Evolutionary conservation across 1,140 invertebrate species (phyloP), one percentile per base, ranked within the genome.

Genomic region (Thereuonema tuberculata): DNA sequence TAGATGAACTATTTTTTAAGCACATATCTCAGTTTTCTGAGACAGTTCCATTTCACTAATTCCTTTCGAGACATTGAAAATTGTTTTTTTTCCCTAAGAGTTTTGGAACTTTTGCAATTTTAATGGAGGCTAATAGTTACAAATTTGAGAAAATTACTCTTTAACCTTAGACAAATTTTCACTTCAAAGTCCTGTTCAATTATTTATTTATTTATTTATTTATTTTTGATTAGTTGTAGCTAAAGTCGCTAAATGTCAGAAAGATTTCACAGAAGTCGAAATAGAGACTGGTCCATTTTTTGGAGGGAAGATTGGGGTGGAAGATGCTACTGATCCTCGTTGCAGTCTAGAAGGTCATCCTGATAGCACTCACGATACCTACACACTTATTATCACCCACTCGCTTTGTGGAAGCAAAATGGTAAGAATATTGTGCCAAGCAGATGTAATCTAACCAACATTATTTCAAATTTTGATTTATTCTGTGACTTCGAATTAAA

Each of bases 261-360:
- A 84, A 0, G 82, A 85, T 62, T 82, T 80, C 1, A 85, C 83
- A 17, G 85, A 87, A 67, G 84, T 88, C 12, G 82, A 84, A 66
- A 84, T 88, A n/a, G 80, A 84, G 1, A 88, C 84, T 1, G 85
- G 85, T 1, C 85, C 85, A 0, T 81, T 81, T 65, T 88, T 88
- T 67, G 82, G 79, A 1, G 85, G 85, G 0, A 76, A 82, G 46
- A 86, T 89, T 58, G 79, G 82, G 0, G 84, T 85, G 1, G 84
- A 85, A 68, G 69, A 69, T 14, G 67, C 67, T 1, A 59, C 61
- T 1, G 66, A 69, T 26, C 63, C 67, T 0, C 47, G 49, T 2
- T 67, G 67, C 27, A 27, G 28, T 20, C 54, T 60, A 78, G 81
- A 62, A 0, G 78, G 80, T 0, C 81, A 82, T 63, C 49, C 63